Evolutionary conservation across 2,797 vertebrate species (phyloP), one percentile per base, ranked within the genome.

Genomic region (Enteromius treurensis): DNA sequence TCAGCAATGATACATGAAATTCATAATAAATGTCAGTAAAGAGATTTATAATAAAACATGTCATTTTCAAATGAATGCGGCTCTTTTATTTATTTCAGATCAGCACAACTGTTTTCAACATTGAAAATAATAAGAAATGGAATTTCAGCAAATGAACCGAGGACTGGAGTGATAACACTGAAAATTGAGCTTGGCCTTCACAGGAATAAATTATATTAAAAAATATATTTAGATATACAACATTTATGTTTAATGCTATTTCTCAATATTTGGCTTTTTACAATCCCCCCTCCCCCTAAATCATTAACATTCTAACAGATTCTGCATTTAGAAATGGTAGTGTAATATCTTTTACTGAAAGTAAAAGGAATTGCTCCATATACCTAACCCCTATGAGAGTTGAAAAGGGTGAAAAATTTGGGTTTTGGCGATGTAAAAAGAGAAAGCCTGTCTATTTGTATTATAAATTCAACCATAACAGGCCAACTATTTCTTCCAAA

Each of bases 381-480:
- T 32, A 1, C 29, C 26, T 34, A 64, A 34, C 29, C 9, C 32
- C 29, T 34, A 26, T 65, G 26, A 69, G 19, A 86, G 29, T 26
- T 53, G 45, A 73, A 17, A 49, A 86, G 32, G 26, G 9, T 21
- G 23, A 69, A n/a, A 42, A 29, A 89, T 84, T 23, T 3, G 17
- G n/a, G 89, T 89, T 91, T 89, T 82, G 90, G 88, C 86, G 19
- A 23, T 13, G 91, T 90, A 91, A 73, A 45, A 85, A 81, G 86
- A 90, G 92, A 92, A 87, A 91, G 90, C 88, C 89, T 77, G 82
- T 90, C 88, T 87, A 82, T 85, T 88, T 85, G 81, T 89, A 90
- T 91, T 89, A 91, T 94, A 93, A 92, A 93, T 93, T 90, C 90
- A 90, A 82, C 84, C 87, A 88, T 89, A 91, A 92, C 90, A 92